These are phyloP conservation scores for Tetragonisca angustula DNA, from an alignment of 2,888 invertebrate species.

Conservation along the genomic window DNA sequence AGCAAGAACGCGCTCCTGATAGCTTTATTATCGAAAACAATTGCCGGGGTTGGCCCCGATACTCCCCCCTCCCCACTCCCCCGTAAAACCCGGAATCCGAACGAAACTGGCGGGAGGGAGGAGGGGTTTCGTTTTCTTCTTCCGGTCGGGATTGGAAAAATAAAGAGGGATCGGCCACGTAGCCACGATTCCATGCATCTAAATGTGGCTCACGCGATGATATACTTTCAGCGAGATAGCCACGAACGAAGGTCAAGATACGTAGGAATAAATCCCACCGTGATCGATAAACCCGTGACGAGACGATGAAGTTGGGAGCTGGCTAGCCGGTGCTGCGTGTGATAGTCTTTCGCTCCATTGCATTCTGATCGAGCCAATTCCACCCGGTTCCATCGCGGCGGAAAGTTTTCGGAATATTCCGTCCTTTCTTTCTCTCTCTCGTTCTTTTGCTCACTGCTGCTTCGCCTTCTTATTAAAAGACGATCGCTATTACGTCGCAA, in stretches of 20 bases:
- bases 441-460: too few relatives aligned
- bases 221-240: slow-evolving; percentile 40
- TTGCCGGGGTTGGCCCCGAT: slow-evolving; percentile 13
- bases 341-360: slow-evolving; percentile 77
- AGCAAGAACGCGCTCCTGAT: background rate
- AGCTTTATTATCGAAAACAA: slow-evolving; percentile 37
- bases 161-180: slow-evolving; percentile 1
- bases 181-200: slow-evolving; percentile 46
- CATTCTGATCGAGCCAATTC: slow-evolving; percentile 71
- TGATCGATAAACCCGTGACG: slow-evolving; percentile 63
- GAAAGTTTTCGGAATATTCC: slow-evolving; percentile 20
- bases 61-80: background rate
- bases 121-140: slow-evolving; percentile 8
- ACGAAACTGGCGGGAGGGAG: background rate
- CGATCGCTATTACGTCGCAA: background rate
- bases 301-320: slow-evolving; percentile 58
- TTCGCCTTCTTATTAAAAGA: background rate
- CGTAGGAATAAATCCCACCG: slow-evolving; percentile 32
- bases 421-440: too few relatives aligned
- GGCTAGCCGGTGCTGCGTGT: slow-evolving; percentile 69
- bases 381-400: slow-evolving; percentile 17
- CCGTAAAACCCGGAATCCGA: slow-evolving; percentile 22
- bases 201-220: slow-evolving; percentile 12
- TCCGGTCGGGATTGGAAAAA: background rate
- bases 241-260: slow-evolving; percentile 50